Conservation (phyloP, 2,113 vertebrate genomes). For the Shinisaurus crocodilurus region DNA sequence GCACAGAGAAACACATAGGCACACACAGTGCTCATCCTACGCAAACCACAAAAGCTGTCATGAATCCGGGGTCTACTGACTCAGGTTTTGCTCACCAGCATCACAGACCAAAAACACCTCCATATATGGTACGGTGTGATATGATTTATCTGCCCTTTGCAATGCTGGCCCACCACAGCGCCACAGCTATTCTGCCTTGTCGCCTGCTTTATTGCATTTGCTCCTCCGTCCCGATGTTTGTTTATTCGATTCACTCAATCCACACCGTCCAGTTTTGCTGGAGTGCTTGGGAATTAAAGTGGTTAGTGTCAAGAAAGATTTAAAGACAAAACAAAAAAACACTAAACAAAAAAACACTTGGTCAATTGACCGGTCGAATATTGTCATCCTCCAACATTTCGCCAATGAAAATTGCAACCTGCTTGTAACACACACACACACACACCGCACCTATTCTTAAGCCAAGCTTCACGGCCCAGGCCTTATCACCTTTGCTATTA, state of each 20-base stretch:
- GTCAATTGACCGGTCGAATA: background rate
- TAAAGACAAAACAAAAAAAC: too few relatives aligned
- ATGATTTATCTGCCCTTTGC: accelerated
- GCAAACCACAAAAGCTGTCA: background rate
- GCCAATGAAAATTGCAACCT: background rate
- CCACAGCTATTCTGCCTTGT: background rate
- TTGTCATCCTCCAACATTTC: background rate
- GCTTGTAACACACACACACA: background rate
- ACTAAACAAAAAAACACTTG: too few relatives aligned
- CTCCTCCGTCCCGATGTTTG: accelerated
- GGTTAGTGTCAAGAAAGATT: background rate
- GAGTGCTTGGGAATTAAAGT: background rate
- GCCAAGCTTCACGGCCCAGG: background rate
- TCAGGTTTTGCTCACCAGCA: background rate
- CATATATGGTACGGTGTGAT: accelerated
- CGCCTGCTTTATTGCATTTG: accelerated
- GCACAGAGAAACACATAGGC: background rate
- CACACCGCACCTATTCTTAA: background rate
- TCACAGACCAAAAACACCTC: background rate
- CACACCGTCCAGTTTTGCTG: background rate
- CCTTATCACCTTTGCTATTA: background rate
- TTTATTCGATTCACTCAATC: background rate
- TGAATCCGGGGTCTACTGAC: accelerated
- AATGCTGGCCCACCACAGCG: accelerated
- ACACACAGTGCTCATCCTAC: background rate